phyloP scores from a whole-genome alignment of 2,888 invertebrate genomes.

The Platycheirus rosarum region DNA sequence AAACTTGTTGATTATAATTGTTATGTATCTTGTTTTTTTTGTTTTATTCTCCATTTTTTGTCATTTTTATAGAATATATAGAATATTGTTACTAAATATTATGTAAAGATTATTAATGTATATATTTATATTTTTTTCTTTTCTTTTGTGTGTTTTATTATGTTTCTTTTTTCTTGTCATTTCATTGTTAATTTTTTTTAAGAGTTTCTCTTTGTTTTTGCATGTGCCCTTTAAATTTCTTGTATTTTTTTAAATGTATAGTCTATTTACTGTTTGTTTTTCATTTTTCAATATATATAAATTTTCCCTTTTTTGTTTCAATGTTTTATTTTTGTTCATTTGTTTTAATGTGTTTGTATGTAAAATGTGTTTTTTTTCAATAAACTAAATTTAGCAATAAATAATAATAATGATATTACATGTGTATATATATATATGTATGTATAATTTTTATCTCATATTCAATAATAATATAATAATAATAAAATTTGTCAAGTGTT shows the following conservation, averaged over 20 bases:
- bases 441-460: conserved; percentile 71
- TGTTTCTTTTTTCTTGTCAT: conserved; percentile 39
- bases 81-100: conserved; percentile 60
- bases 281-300: conserved; percentile 44
- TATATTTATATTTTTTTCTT: conserved; percentile 62
- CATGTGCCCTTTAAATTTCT: conserved; percentile 67
- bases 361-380: conserved; percentile 45
- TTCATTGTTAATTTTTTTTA: conserved; percentile 29
- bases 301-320: conserved; percentile 59
- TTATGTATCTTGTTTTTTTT: conserved; percentile 39
- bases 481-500: conserved; percentile 75
- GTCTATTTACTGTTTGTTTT: conserved; percentile 44
- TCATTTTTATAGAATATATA: conserved; percentile 65
- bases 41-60: conserved; percentile 15
- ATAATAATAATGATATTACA: conserved; percentile 71
- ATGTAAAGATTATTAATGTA: conserved; percentile 58
- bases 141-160: conserved; percentile 55
- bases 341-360: conserved; percentile 34
- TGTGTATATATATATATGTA: conserved; percentile 74
- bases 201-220: conserved; percentile 63
- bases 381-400: conserved; percentile 72
- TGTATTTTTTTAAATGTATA: conserved; percentile 56
- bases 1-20: conserved; percentile 47
- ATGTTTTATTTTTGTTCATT: conserved; percentile 43
- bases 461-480: conserved; percentile 77